Evolutionary conservation across 1,140 invertebrate genomes (phyloP).

Genomic region (Leptinotarsa lineolata): DNA sequence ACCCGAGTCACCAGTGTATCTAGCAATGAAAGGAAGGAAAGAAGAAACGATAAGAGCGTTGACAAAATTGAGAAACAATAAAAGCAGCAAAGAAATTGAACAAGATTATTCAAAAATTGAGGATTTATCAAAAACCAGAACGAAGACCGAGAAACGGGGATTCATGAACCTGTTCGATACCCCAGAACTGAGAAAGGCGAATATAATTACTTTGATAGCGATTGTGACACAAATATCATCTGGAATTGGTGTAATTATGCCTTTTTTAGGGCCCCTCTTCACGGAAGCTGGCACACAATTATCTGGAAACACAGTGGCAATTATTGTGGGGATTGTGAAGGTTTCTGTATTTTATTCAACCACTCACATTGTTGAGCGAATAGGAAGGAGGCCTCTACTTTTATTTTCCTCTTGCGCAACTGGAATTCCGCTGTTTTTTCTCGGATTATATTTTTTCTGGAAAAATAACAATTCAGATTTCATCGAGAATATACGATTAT

Average conservation of each 20-base stretch:
- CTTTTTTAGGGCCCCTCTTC: slow-evolving; percentile 8
- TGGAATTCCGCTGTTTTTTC: too few species aligned
- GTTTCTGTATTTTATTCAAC: not conserved
- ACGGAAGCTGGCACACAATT: not conserved
- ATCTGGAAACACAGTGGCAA: slow-evolving; percentile 1
- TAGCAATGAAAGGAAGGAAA: too few species aligned
- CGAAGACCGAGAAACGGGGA: too few species aligned
- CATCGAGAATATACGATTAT: too few species aligned
- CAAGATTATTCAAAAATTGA: too few species aligned
- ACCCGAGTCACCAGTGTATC: too few species aligned
- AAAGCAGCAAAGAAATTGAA: not conserved
- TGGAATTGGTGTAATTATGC: not conserved
- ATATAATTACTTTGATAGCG: not conserved
- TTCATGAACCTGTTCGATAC: too few species aligned
- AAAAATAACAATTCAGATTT: not conserved
- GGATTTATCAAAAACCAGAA: too few species aligned
- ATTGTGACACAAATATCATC: not conserved
- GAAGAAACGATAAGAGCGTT: too few species aligned
- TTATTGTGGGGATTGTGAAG: not conserved
- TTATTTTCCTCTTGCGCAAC: not conserved
- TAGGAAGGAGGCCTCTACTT: slow-evolving; percentile 3
- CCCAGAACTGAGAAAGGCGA: not conserved
- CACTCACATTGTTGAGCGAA: not conserved
- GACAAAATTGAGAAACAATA: too few species aligned
- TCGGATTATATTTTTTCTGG: slow-evolving; percentile 6